Percentiles rank a stretch among this genome's conserved stretches.
Evolutionary conservation across 2,888 invertebrate genomes (phyloP).

Genomic region (Opisthograptis luteolata): DNA sequence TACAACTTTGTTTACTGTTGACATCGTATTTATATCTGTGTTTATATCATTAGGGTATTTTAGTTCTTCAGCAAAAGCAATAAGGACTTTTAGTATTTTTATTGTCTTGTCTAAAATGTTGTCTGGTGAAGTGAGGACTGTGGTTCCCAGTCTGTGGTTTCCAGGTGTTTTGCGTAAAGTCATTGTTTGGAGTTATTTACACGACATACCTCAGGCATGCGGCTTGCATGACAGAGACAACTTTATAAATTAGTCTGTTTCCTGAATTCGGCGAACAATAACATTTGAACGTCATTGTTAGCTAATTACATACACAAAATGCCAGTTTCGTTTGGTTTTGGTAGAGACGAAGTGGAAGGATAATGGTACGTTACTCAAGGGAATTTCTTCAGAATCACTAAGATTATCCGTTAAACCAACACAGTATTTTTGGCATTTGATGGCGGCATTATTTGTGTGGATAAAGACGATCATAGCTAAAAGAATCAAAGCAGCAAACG

Average conservation of each 20-base stretch:
- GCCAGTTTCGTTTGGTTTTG: background rate
- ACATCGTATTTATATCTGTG: no score
- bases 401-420: no score
- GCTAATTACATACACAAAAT: background rate
- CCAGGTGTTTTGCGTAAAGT: conserved; percentile 57
- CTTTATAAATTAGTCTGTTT: conserved; percentile 13
- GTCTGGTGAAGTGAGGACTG: conserved; percentile 24
- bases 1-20: background rate
- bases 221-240: conserved; percentile 19
- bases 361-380: no score
- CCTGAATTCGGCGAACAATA: conserved; percentile 7
- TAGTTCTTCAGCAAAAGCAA: conserved; percentile 1
- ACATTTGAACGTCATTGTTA: conserved; percentile 8
- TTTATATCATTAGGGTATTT: conserved; percentile 2
- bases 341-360: no score
- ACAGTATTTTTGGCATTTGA: no score
- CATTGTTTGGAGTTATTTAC: conserved; percentile 56
- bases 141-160: conserved; percentile 69
- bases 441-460: no score
- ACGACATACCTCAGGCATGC: conserved; percentile 34
- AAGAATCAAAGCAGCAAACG: background rate
- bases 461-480: no score
- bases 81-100: conserved; percentile 9
- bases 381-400: no score
- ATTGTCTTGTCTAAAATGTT: conserved; percentile 14